These are phyloP conservation scores for Acanthosepion lycidas DNA, from an alignment of 2,888 invertebrate genomes.

Conservation along the genomic window DNA sequence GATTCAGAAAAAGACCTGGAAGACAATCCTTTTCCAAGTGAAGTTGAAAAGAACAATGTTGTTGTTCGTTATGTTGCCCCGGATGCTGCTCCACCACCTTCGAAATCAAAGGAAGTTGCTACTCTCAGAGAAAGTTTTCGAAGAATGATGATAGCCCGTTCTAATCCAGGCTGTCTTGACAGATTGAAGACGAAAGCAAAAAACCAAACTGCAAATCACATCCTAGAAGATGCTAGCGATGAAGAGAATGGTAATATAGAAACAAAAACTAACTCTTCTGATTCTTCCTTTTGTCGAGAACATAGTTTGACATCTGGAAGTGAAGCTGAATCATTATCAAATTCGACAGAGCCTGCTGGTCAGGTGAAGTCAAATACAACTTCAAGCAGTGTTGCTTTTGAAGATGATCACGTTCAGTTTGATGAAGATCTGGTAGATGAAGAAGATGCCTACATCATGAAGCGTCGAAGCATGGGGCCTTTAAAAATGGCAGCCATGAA, in stretches of 20 bases:
- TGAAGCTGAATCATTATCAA: background rate
- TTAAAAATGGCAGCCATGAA: constrained; percentile 75
- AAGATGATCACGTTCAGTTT: background rate
- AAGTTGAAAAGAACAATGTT: constrained; percentile 62
- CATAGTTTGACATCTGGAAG: background rate
- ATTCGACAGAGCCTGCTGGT: background rate
- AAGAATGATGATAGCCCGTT: constrained; percentile 66
- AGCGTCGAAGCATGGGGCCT: constrained; percentile 65
- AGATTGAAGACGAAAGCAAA: constrained; percentile 39
- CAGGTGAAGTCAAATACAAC: background rate
- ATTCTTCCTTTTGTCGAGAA: background rate
- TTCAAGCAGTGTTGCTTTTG: background rate
- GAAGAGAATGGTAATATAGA: background rate
- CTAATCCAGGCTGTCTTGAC: constrained; percentile 53
- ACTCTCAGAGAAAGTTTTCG: constrained; percentile 68
- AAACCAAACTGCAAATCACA: background rate
- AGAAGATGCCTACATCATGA: background rate
- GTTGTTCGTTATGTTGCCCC: constrained; percentile 67
- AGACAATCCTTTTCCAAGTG: constrained; percentile 66
- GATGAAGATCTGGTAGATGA: constrained; percentile 12
- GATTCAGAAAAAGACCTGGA: constrained; percentile 51
- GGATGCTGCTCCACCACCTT: constrained; percentile 67
- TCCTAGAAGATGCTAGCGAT: background rate
- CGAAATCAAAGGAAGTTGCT: constrained; percentile 67
- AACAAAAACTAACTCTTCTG: background rate